Percentiles rank a stretch among this genome's conserved stretches.
Evolutionary conservation across 2,797 vertebrate species (phyloP).

Genomic region (Momotus momota): DNA sequence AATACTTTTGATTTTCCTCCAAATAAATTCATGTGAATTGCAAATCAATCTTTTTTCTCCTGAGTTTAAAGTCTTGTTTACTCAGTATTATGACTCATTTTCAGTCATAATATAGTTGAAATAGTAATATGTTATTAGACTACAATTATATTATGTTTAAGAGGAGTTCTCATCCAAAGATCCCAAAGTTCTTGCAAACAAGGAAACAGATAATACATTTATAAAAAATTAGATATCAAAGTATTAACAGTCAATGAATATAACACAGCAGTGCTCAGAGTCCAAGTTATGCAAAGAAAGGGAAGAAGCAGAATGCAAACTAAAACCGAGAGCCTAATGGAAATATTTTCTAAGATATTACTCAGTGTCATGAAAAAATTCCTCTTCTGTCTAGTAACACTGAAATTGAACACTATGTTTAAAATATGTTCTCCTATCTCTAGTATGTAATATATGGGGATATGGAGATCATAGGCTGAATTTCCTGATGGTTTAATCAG

Average conservation of each 20-base stretch:
- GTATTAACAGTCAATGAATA: neutral
- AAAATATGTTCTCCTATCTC: neutral
- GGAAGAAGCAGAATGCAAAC: neutral
- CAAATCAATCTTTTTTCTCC: neutral
- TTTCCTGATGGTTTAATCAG: neutral
- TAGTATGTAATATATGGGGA: neutral
- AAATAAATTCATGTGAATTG: neutral
- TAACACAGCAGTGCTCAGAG: neutral
- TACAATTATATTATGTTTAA: neutral
- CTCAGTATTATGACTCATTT: neutral
- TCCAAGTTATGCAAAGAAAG: neutral
- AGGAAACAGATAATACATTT: neutral
- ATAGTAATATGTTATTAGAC: neutral
- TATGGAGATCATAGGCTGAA: neutral
- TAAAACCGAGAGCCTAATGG: neutral
- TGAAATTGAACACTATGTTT: neutral
- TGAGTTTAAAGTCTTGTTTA: neutral
- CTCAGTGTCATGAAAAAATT: neutral
- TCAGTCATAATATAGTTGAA: neutral
- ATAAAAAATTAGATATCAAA: neutral
- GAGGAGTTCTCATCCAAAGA: neutral
- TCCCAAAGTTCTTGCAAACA: neutral
- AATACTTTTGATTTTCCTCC: neutral
- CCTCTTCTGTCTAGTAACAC: neutral
- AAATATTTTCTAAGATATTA: neutral